phyloP scores from a whole-genome alignment of 2,797 vertebrate species.

The Rallus crepitans region DNA sequence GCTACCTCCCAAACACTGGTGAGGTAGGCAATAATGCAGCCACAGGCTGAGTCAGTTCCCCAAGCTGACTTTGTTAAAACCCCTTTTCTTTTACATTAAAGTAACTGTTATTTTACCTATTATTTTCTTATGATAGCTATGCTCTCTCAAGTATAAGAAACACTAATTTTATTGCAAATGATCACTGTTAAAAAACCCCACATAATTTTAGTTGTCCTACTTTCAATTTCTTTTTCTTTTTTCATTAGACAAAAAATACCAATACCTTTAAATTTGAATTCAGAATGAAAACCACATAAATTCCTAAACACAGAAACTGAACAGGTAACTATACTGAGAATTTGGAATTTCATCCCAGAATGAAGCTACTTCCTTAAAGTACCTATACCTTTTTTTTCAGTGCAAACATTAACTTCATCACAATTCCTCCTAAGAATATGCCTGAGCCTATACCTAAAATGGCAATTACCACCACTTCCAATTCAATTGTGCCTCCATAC shows the following conservation, averaged over 20 bases:
- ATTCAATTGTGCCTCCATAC: not conserved
- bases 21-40: not conserved
- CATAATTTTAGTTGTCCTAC: not conserved
- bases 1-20: not conserved
- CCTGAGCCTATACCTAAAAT: not conserved
- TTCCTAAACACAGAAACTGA: not conserved
- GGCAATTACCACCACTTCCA: not conserved
- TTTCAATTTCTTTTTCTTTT: not conserved
- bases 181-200: rapidly evolving
- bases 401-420: not conserved
- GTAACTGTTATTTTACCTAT: not conserved
- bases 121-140: not conserved
- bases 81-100: not conserved
- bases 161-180: not conserved
- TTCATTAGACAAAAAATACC: not conserved
- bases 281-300: not conserved
- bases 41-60: not conserved
- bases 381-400: not conserved
- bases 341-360: not conserved
- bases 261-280: not conserved
- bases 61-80: not conserved
- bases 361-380: not conserved
- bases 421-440: not conserved
- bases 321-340: not conserved
- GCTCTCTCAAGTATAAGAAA: not conserved